These are phyloP conservation scores for Drosophila mayri DNA, from an alignment of 1,140 invertebrate species.

Conservation along the genomic window DNA sequence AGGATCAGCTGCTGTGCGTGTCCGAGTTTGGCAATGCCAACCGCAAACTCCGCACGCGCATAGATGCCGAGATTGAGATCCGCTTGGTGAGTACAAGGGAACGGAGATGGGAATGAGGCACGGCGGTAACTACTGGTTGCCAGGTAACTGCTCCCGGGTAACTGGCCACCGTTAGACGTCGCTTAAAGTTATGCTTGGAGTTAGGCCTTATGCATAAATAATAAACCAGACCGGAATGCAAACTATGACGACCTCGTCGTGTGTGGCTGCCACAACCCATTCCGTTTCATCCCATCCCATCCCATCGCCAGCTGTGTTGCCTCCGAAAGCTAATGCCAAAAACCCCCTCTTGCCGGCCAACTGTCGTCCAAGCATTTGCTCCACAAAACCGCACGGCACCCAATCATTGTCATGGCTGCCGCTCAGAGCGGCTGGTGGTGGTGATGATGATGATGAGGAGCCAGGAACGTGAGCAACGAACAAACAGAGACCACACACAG, in stretches of 20 bases:
- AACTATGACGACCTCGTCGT: slow-evolving; percentile 36
- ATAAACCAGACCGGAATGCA: slow-evolving; percentile 49
- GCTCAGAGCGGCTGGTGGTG: slow-evolving; percentile 8
- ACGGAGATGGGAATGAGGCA: not conserved
- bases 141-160: not conserved
- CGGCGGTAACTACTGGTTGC: slow-evolving; percentile 6
- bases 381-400: slow-evolving; percentile 41
- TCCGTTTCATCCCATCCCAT: slow-evolving; percentile 17
- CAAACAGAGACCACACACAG: slow-evolving; percentile 63
- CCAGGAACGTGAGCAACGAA: slow-evolving; percentile 17
- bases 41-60: slow-evolving; percentile 88
- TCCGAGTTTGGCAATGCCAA: slow-evolving; percentile 90
- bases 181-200: slow-evolving; percentile 2
- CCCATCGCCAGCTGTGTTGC: slow-evolving; percentile 57
- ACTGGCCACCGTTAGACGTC: slow-evolving; percentile 38
- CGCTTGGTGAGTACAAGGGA: slow-evolving; percentile 89
- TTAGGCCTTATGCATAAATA: slow-evolving; percentile 69
- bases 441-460: slow-evolving; percentile 24
- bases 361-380: slow-evolving; percentile 41
- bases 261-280: slow-evolving; percentile 28
- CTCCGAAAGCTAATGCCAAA: slow-evolving; percentile 42
- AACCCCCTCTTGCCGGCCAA: slow-evolving; percentile 10
- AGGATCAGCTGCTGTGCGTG: slow-evolving; percentile 89
- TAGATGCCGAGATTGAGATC: slow-evolving; percentile 94
- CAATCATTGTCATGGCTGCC: slow-evolving; percentile 46